phyloP scores from a whole-genome alignment of 92 coral and sea anemone species.

The Pocillopora grandis region DNA sequence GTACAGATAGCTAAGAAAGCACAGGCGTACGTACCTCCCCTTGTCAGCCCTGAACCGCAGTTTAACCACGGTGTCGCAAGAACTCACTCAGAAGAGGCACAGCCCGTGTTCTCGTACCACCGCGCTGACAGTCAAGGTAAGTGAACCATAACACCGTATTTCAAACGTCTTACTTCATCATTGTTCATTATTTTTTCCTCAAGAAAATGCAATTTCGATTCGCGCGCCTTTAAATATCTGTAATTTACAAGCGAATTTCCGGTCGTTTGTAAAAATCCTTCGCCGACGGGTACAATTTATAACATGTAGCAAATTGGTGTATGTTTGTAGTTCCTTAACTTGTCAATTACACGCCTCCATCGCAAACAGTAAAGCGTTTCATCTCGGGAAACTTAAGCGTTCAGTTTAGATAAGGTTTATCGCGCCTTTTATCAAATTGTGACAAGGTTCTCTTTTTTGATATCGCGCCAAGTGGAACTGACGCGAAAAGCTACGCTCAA shows the following conservation, averaged over 20 bases:
- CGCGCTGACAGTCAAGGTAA: conserved; percentile 17
- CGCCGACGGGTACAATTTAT: conserved; percentile 60
- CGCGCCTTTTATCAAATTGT: conserved; percentile 22
- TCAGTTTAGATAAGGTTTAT: conserved; percentile 20
- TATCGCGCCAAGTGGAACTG: conserved; percentile 19
- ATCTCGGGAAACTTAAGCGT: conserved; percentile 35
- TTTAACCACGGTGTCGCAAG: conserved; percentile 24
- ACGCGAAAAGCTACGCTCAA: conserved; percentile 9
- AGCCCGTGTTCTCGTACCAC: not conserved
- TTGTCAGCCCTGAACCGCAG: conserved; percentile 14
- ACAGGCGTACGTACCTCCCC: conserved; percentile 40
- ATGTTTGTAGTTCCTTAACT: conserved; percentile 80
- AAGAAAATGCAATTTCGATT: not conserved
- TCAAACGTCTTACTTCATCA: not conserved
- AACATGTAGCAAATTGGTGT: conserved; percentile 94
- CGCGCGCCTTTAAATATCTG: conserved; percentile 20
- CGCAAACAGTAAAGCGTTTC: conserved; percentile 24
- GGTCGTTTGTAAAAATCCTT: conserved; percentile 8
- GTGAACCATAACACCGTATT: not conserved
- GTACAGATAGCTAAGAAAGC: conserved; percentile 48
- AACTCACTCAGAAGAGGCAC: conserved; percentile 25
- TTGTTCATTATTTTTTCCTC: no score
- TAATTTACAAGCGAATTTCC: conserved; percentile 33
- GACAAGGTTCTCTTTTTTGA: conserved; percentile 36
- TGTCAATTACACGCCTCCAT: conserved; percentile 70